Evolutionary conservation across 1,140 invertebrate species (phyloP).

Genomic region (Drosophila parabipectinata): DNA sequence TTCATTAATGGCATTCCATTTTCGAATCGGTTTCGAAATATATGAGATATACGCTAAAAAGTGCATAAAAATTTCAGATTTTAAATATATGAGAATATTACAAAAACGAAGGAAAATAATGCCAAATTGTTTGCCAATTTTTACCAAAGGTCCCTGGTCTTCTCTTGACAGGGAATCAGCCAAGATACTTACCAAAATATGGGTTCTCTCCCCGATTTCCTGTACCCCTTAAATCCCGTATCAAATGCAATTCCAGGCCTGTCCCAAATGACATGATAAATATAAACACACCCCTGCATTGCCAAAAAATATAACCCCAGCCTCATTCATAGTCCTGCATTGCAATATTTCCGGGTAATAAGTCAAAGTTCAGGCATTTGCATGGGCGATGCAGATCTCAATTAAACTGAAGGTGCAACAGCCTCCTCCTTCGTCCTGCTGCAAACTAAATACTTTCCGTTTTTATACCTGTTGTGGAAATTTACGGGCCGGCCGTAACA

Average conservation of each 20-base stretch:
- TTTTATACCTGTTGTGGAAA: slow-evolving; percentile 62
- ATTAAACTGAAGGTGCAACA: slow-evolving; percentile 59
- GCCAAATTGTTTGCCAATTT: too few relatives aligned
- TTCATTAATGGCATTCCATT: too few relatives aligned
- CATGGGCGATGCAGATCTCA: slow-evolving; percentile 31
- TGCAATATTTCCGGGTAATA: slow-evolving; percentile 9
- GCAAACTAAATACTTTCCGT: slow-evolving; percentile 8
- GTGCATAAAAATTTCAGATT: too few relatives aligned
- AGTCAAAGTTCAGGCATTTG: slow-evolving; percentile 15
- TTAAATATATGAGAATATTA: too few relatives aligned
- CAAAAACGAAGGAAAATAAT: too few relatives aligned
- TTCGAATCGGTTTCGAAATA: too few relatives aligned
- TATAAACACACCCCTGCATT: background rate
- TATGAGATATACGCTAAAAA: too few relatives aligned
- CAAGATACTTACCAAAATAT: too few relatives aligned
- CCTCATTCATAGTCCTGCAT: slow-evolving; percentile 11
- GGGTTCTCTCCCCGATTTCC: background rate
- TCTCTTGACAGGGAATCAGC: too few relatives aligned
- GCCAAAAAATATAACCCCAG: slow-evolving; percentile 5
- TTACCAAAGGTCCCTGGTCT: too few relatives aligned
- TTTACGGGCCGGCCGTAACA: slow-evolving; percentile 28
- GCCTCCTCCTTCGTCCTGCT: slow-evolving; percentile 15
- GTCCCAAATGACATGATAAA: slow-evolving; percentile 32
- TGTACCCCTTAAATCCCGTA: background rate
- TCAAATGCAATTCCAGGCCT: background rate